Evolutionary conservation across 2,888 invertebrate genomes (phyloP), one percentile per base, ranked within the genome.

Genomic region (Lissocephala sabroskyi): DNA sequence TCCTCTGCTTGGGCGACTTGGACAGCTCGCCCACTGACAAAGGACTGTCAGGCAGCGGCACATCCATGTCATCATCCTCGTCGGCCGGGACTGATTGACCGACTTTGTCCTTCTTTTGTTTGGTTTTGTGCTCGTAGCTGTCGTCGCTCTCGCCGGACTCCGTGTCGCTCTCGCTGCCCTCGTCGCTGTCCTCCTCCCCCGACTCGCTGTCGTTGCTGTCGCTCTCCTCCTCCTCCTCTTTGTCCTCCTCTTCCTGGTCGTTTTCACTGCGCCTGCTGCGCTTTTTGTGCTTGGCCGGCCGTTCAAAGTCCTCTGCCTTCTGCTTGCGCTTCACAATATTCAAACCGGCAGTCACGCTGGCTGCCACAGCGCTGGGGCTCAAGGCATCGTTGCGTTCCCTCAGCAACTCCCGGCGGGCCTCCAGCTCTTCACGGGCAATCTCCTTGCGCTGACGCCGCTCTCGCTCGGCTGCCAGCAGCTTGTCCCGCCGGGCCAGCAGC

Each of bases 361-460:
- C 81, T 29, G 82, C 81, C 35, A 81, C 81, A n/a, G 82, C 59
- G 29, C 67, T 78, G 23, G 81, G 81, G 65, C 81, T 81, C 2
- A 81, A 62, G 2, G 74, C 80, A 61, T 67, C 71, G 17, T 56
- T 62, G 3, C 81, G 70, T 30, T 82, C 81, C 2, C 80, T 65
- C 11, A 75, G 37, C 46, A 77, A 51, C 45, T 82, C 81, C 35
- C 93, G 88, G 10, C 94, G 87, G 0, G 92, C 90, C 81, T 92
- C 92, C 11, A 93, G 82, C 79, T 93, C 93, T 45, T 88, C 87
- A 16, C 91, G 87, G 0, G 92, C 91, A 44, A 89, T 89, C 80
- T 93, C 90, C 82, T 93, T 93, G 45, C 92, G 88, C 63, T 92
- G 88, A 2, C 91, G 91, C 88, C 91, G 92, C 85, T 94, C 85